Percentiles rank a stretch among this genome's conserved stretches.
These are phyloP conservation scores for Trissolcus basalis DNA, from an alignment of 1,140 invertebrate species.

Conservation along the genomic window DNA sequence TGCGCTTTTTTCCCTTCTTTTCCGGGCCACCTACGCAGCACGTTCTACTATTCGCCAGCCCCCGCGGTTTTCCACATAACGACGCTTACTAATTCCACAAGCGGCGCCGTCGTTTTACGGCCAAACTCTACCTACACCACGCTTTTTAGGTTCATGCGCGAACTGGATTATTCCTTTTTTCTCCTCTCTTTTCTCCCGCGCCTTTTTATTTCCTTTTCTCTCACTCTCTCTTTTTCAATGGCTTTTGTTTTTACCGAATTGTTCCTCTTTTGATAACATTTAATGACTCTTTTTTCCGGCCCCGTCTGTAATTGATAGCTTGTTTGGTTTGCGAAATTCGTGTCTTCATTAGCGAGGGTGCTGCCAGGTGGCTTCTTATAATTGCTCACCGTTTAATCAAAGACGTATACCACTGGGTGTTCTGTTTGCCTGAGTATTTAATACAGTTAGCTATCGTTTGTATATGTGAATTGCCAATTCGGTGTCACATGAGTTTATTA, in stretches of 20 bases:
- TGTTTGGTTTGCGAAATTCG: conserved; percentile 33
- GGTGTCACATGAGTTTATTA: conserved; percentile 28
- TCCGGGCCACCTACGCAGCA: conserved; percentile 49
- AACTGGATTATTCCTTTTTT: conserved; percentile 18
- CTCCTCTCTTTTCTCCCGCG: conserved; percentile 13
- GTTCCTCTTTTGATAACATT: conserved; percentile 33
- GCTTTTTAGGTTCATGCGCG: conserved; percentile 43
- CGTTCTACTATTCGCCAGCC: conserved; percentile 36
- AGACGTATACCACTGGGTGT: conserved; percentile 10
- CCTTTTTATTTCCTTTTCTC: conserved; percentile 4
- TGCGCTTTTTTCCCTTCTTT: conserved; percentile 32
- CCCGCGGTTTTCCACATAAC: conserved; percentile 52
- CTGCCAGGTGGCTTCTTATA: conserved; percentile 13
- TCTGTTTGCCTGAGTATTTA: conserved; percentile 39
- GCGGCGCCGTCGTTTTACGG: conserved; percentile 49
- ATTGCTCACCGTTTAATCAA: conserved; percentile 26
- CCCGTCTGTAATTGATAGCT: conserved; percentile 34
- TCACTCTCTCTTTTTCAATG: conserved; percentile 6
- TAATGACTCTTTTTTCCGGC: conserved; percentile 16
- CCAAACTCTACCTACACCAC: conserved; percentile 21
- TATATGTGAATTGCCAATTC: conserved; percentile 30
- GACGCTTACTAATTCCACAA: conserved; percentile 49
- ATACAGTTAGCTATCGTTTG: conserved; percentile 33
- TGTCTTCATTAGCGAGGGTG: conserved; percentile 34
- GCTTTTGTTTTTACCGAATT: conserved; percentile 30